A percentile compares a stretch with the other conserved stretches of the same genome.
Conservation (phyloP, 2,888 invertebrate species). For the Cabera pusaria region DNA sequence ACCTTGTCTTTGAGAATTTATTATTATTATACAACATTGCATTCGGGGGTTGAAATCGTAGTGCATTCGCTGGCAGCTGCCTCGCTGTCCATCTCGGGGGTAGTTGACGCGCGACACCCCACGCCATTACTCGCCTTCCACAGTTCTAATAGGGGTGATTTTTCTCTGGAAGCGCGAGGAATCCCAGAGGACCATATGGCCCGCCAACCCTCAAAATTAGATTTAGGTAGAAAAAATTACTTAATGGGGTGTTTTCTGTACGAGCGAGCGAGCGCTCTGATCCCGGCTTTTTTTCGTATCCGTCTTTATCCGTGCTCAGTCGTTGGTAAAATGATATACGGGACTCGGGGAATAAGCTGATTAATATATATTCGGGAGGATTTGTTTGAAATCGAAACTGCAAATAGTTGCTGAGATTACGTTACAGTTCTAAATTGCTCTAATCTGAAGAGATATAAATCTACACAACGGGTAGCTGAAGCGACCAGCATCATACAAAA, state of each 20-base stretch:
- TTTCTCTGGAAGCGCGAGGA: conserved; percentile 32
- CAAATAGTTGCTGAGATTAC: conserved; percentile 10
- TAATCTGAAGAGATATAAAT: too few species aligned
- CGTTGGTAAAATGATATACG: conserved; percentile 41
- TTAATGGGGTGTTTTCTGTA: conserved; percentile 80
- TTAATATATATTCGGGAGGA: conserved; percentile 21
- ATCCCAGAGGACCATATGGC: conserved; percentile 76
- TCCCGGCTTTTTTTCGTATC: conserved; percentile 50
- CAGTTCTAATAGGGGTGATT: conserved; percentile 30
- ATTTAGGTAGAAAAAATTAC: conserved; percentile 76
- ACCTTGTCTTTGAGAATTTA: conserved; percentile 77
- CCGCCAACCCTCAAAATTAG: conserved; percentile 74
- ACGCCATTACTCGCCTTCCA: conserved; percentile 35
- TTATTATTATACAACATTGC: conserved; percentile 77
- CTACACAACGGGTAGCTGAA: too few species aligned
- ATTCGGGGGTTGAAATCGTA: conserved; percentile 64
- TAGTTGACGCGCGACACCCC: conserved; percentile 31
- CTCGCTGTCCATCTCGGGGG: conserved; percentile 46
- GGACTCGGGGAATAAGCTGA: conserved; percentile 27
- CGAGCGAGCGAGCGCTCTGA: conserved; percentile 58
- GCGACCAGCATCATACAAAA: too few species aligned
- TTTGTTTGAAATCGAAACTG: conserved; percentile 23
- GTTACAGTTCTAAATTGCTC: conserved; percentile 1
- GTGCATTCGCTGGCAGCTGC: conserved; percentile 74
- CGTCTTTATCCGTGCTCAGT: conserved; percentile 44